A percentile compares a stretch with the other conserved stretches of the same genome.
Conservation (phyloP, 2,113 vertebrate genomes). For the Scartelaos histophorus region DNA sequence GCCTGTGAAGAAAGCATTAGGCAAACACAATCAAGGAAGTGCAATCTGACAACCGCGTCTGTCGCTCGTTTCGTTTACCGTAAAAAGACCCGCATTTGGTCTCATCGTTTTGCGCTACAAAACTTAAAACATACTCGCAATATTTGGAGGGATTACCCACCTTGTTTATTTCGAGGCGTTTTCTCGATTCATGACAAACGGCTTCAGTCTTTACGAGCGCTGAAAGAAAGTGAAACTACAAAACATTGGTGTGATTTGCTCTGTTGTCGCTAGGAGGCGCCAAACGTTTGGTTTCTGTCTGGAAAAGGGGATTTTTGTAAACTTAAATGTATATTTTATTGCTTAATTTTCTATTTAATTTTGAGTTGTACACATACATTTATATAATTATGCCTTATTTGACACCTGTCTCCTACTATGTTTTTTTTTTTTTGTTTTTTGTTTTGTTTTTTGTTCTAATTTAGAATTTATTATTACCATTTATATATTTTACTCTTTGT, state of each 20-base stretch:
- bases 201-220: conserved; percentile 33
- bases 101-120: not conserved
- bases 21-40: conserved; percentile 63
- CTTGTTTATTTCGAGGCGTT: conserved; percentile 28
- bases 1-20: conserved; percentile 1
- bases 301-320: not conserved
- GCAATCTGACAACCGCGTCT: conserved; percentile 21
- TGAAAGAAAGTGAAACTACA: conserved; percentile 63
- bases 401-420: no score
- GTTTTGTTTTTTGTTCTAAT: no score
- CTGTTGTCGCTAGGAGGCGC: conserved; percentile 36
- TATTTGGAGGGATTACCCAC: conserved; percentile 35
- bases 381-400: no score
- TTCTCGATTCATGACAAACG: conserved; percentile 10
- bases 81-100: rapidly evolving
- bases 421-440: no score
- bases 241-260: not conserved
- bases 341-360: no score
- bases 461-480: no score
- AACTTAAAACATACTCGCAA: not conserved
- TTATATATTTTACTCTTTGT: no score
- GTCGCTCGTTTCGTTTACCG: not conserved
- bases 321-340: no score
- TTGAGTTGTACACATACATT: no score
- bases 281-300: not conserved